Conservation (phyloP, 2,797 vertebrate species). For the Acanthopagrus latus region DNA sequence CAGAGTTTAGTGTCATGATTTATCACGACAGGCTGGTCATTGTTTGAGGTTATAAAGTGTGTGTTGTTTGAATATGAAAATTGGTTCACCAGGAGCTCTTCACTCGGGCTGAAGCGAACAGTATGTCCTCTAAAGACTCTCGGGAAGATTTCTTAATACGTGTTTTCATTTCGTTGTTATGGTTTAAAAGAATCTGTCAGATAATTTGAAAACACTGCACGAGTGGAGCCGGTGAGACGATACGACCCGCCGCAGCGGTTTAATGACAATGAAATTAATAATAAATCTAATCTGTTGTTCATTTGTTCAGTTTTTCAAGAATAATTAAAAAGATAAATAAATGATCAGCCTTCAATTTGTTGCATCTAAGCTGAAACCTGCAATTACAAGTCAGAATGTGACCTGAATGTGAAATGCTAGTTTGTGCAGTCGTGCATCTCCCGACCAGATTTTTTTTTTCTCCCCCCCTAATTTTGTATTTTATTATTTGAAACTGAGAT, state of each 20-base stretch:
- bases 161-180: slow-evolving; percentile 3
- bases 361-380: not conserved
- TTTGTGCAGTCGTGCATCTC: not conserved
- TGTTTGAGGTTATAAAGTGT: not conserved
- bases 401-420: not conserved
- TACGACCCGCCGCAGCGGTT: not conserved
- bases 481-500: slow-evolving; percentile 2
- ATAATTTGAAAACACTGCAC: not conserved
- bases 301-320: not conserved
- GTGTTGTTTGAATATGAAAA: slow-evolving; percentile 9
- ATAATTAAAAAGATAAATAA: not conserved
- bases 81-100: slow-evolving; percentile 33
- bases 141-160: not conserved
- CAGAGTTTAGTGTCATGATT: slow-evolving; percentile 12
- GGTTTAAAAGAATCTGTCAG: not conserved
- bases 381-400: not conserved
- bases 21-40: not conserved
- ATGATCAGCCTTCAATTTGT: not conserved
- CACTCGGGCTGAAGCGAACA: not conserved
- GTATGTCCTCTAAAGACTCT: not conserved
- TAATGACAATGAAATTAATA: not conserved
- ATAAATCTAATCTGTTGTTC: not conserved
- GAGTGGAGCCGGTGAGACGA: not conserved
- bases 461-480: not conserved
- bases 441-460: not conserved